Evolutionary conservation across 2,113 vertebrate species (phyloP).

Genomic region (Tenrec ecaudatus): DNA sequence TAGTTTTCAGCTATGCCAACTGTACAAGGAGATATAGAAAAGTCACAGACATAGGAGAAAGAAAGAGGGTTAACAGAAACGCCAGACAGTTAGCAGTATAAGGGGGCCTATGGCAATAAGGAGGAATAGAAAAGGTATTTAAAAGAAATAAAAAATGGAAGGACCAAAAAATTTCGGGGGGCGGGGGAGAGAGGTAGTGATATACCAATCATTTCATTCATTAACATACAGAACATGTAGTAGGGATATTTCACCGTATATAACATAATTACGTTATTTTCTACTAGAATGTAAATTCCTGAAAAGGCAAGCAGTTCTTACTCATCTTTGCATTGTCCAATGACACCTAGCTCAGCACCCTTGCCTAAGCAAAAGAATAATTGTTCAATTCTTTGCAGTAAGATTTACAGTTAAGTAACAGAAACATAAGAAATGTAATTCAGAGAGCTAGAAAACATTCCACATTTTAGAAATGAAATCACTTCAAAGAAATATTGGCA

Average conservation of each 20-base stretch:
- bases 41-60: neutral
- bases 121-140: neutral
- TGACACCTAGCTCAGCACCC: neutral
- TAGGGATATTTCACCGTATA: neutral
- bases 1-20: conserved; percentile 37
- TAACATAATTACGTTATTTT: neutral
- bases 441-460: conserved; percentile 25
- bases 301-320: neutral
- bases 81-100: neutral
- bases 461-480: conserved; percentile 41
- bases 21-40: neutral
- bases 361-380: neutral
- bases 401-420: neutral
- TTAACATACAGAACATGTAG: neutral
- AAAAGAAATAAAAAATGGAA: neutral
- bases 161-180: neutral
- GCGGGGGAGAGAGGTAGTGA: neutral
- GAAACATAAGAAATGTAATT: neutral
- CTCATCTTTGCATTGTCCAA: neutral
- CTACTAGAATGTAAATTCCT: neutral
- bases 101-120: neutral
- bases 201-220: neutral
- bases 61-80: neutral
- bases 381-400: neutral
- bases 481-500: neutral